Conservation (phyloP, 2,113 vertebrate genomes). For the Geococcyx californianus region DNA sequence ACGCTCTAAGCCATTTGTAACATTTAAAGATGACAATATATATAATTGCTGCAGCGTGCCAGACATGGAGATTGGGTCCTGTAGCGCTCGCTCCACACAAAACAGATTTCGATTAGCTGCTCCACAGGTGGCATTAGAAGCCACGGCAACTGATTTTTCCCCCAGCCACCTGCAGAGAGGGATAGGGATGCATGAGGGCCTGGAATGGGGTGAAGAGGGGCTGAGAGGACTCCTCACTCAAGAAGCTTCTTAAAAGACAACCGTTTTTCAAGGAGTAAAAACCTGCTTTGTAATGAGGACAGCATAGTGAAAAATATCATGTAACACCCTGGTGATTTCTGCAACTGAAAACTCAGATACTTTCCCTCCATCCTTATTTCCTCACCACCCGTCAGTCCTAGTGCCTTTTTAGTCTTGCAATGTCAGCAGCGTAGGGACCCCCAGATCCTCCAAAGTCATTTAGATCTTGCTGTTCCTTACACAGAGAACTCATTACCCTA, state of each 20-base stretch:
- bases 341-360: neutral
- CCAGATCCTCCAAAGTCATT: neutral
- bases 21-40: neutral
- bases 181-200: rapidly evolving
- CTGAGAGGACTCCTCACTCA: neutral
- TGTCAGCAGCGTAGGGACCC: neutral
- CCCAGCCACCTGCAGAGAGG: rapidly evolving
- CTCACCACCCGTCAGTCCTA: neutral
- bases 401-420: neutral
- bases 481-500: neutral
- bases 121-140: neutral
- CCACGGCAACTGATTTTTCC: neutral
- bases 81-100: neutral
- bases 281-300: neutral
- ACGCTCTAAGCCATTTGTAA: neutral
- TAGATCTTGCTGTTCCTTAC: neutral
- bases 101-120: neutral
- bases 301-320: neutral
- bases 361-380: neutral
- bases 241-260: neutral
- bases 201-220: rapidly evolving
- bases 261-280: neutral
- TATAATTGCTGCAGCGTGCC: neutral
- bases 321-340: neutral
- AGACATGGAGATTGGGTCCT: neutral